A percentile compares a stretch with the other conserved stretches of the same genome.
These are phyloP conservation scores for Corella eumyota DNA, from an alignment of 23 tunicate species.

Conservation along the genomic window DNA sequence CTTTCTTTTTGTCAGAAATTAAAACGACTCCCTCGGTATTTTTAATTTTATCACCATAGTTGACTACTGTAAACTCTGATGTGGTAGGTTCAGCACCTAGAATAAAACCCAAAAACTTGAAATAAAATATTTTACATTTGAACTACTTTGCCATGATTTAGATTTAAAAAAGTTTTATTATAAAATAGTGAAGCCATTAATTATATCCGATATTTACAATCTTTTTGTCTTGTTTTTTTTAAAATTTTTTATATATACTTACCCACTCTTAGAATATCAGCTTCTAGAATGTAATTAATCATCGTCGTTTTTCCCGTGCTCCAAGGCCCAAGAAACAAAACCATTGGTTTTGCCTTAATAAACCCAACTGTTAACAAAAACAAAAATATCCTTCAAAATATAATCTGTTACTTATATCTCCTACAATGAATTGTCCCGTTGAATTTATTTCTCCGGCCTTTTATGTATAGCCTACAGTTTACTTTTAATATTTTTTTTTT, in stretches of 20 bases:
- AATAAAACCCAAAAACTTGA: not conserved
- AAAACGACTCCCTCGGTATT: conserved; percentile 52
- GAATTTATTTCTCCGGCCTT: too few relatives aligned
- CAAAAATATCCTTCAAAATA: not conserved
- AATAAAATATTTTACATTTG: not conserved
- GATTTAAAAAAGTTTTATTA: not conserved
- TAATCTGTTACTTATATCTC: too few relatives aligned
- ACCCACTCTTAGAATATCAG: conserved; percentile 43
- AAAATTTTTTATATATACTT: not conserved
- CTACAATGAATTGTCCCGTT: too few relatives aligned
- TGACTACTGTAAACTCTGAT: conserved; percentile 51
- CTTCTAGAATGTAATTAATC: conserved; percentile 55
- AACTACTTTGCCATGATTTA: not conserved
- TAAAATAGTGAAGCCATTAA: not conserved
- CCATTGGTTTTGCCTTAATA: conserved; percentile 49
- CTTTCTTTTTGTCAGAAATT: conserved; percentile 41
- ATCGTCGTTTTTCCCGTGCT: conserved; percentile 61
- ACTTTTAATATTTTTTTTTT: too few relatives aligned
- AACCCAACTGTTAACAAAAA: conserved; percentile 27
- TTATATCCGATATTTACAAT: not conserved
- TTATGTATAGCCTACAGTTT: too few relatives aligned
- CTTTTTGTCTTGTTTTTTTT: too few relatives aligned
- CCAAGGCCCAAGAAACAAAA: conserved; percentile 66
- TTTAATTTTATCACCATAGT: conserved; percentile 40
- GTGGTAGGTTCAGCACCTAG: conserved; percentile 71